Evolutionary conservation across 37 sponge, comb jelly and placozoan genomes (phyloP), one percentile per base, ranked within the genome.

Genomic region (Amphimedon queenslandica): DNA sequence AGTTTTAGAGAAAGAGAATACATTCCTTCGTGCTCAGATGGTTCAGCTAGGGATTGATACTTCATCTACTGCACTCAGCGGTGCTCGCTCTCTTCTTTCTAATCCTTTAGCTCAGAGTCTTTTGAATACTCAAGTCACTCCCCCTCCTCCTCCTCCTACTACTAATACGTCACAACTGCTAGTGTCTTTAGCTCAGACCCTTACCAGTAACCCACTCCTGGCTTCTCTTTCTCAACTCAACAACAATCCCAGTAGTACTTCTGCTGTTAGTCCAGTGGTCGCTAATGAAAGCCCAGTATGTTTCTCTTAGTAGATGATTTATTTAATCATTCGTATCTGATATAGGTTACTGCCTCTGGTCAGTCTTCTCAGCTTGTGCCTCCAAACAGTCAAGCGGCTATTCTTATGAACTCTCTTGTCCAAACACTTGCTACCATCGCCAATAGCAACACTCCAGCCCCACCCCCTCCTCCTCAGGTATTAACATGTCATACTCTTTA

Each of bases 1-100:
- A n/a, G 82, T 85, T 42, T 43, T 90, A 32, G 90, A 90, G 58
- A 90, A 90, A 35, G 90, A 90, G 57, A 90, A 90, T 67, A 77
- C 83, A 25, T 81, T 84, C 67, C 74, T 90, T 21, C 66, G 90
- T 13, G 74, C 84, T 33, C 90, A 89, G 72, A 69, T 89, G 38
- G 83, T 83, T 57, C 90, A 89, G 80, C 76, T 89, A 40, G 84
- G 90, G 18, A 71, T 89, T 35, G 85, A 85, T 37, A 66, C 35
- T 24, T 18, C 53, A 8, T 47, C 53, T 8, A 3, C 38, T 66
- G 40, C 73, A 28, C 38, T 8, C 36, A 39, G 28, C 47, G 35
- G 4, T 23, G 38, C 65, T 25, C 56, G 71, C n/a, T 63, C 57
- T 5, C 43, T 75, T 2, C 55, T 82, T 0, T 61, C 51, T 27